Base-by-base conservation (phyloP, 2,797 vertebrate genomes). In the Betta splendens region DNA sequence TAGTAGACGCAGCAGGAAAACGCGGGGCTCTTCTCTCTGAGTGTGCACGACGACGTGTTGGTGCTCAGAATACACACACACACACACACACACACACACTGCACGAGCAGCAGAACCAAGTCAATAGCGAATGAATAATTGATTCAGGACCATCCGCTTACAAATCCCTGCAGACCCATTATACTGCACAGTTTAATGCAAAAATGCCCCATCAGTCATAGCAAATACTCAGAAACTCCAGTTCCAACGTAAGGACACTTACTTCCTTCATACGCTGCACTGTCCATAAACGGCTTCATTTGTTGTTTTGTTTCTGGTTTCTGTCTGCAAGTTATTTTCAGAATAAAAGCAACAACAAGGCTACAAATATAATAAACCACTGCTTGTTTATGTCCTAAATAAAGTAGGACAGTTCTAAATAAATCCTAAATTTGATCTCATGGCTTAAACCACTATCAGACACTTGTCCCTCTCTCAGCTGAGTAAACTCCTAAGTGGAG, bases 71-170 rank as follows among this genome's bases (percentile, higher is more conserved):
- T 79, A 77, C 63, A 81, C 79, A 53, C 61, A 48, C 26, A n/a
- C n/a, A n/a, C n/a, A n/a, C 33, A 42, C 13, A 32, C 25, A 21
- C 65, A 42, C 68, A 73, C 69, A 69, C 38, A 26, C 57, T 32
- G 36, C 45, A n/a, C 16, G 13, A 65, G 62, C 55, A 63, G 62
- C 55, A 74, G 29, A 59, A 29, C 20, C 16, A 12, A 76, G 75
- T 87, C 86, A 78, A 86, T 84, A 87, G 42, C 68, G 43, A 64
- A 83, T 86, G 72, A 86, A 88, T 81, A 89, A 89, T 85, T 86
- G 75, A 89, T 88, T 47, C 39, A 23, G 44, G 44, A 82, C 69
- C 69, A 80, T 74, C 43, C 55, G 61, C 49, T 85, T 86, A 81
- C 68, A 87, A 81, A 67, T 80, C 84, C 83, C 81, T 39, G 57